Percentiles rank a stretch among this genome's conserved stretches.
Conservation (phyloP, 2,888 invertebrate genomes). For the Drosophila subquinaria region DNA sequence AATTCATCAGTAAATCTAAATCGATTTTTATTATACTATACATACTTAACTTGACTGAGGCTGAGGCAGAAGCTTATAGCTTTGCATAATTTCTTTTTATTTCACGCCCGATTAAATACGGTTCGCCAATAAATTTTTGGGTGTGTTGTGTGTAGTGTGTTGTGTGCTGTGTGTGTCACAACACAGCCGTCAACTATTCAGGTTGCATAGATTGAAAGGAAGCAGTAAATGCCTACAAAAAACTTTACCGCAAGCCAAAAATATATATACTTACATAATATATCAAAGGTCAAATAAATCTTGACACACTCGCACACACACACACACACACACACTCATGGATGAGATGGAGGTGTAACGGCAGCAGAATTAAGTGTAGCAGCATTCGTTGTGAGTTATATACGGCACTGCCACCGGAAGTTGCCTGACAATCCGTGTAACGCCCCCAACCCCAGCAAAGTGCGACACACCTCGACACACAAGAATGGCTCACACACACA, state of each 20-base stretch:
- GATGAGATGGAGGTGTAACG: constrained; percentile 37
- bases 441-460: constrained; percentile 42
- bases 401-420: constrained; percentile 61
- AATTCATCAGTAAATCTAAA: constrained; percentile 72
- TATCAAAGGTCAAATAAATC: constrained; percentile 84
- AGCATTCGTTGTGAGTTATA: constrained; percentile 50
- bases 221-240: constrained; percentile 30
- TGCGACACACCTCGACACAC: constrained; percentile 45
- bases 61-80: constrained; percentile 36
- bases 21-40: constrained; percentile 67
- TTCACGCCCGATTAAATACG: constrained; percentile 73
- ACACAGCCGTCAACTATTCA: constrained; percentile 30
- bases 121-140: constrained; percentile 21
- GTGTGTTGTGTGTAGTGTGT: neutral
- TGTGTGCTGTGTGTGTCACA: constrained; percentile 49
- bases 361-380: constrained; percentile 39
- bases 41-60: constrained; percentile 3
- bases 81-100: constrained; percentile 81
- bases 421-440: constrained; percentile 62
- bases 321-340: too few species aligned
- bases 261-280: constrained; percentile 68
- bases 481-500: constrained; percentile 18
- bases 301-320: constrained; percentile 43
- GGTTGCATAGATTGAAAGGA: constrained; percentile 15
- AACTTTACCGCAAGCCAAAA: constrained; percentile 63